Evolutionary conservation across 2,888 invertebrate species (phyloP), one percentile per base, ranked within the genome.

Genomic region (Mechanitis messenoides): DNA sequence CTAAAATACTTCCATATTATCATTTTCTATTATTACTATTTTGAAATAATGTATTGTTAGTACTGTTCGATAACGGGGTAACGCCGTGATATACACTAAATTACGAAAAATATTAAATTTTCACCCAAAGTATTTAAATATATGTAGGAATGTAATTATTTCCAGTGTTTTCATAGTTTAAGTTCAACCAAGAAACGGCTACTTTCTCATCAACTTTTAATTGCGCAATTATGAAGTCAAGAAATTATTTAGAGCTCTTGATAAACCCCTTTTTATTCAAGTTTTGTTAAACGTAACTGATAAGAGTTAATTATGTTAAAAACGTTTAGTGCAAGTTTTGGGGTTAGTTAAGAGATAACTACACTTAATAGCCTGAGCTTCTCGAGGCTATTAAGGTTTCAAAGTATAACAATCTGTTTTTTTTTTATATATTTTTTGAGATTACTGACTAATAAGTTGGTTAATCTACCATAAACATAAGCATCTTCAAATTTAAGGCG

Each of bases 171-270:
- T 31, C 31, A 50, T 31, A 20, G 20, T 20, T 20, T 20, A 20
- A 20, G 31, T 50, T 31, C 7, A 50, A 28, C n/a, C 6, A 12
- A n/a, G 11, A n/a, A 50, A 50, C 7, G 50, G 50, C 31, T 7
- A 50, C 28, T 31, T 50, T 50, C 50, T 6, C 7, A 31, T 31
- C 1, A 50, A 20, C 50, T 50, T 50, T 50, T 31, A 50, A 50
- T 50, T 31, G 31, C 31, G 9, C 50, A 50, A 50, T 50, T 50
- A 50, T 31, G 9, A 50, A 50, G 50, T 50, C 50, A 50, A 50
- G 50, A 50, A 50, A 5, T 50, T 50, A 50, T 31, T 50, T 50
- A 50, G 31, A 50, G 11, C 50, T 50, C 7, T 50, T 28, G 28
- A 50, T 50, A 50, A 31, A 50, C 31, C 31, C 9, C 50, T 50